Percentiles rank a stretch among this genome's conserved stretches.
phyloP scores from a whole-genome alignment of 2,888 invertebrate species.

The Rotaria socialis region DNA sequence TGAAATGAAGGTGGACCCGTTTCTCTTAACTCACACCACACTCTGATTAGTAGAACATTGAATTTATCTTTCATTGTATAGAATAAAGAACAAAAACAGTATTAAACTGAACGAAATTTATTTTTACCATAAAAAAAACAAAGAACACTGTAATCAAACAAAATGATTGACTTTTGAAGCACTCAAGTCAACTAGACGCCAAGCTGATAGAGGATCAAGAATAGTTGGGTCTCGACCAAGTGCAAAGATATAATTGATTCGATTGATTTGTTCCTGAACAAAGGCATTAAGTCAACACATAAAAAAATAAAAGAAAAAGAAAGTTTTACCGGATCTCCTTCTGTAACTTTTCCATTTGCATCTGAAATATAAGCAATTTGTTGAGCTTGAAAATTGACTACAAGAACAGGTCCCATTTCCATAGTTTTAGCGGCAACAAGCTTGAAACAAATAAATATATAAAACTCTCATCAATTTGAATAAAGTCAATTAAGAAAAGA shows the following conservation, averaged over 20 bases:
- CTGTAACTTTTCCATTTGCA: constrained; percentile 74
- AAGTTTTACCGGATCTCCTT: constrained; percentile 74
- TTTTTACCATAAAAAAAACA: neutral
- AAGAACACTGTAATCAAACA: neutral
- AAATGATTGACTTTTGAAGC: neutral
- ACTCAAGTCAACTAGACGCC: constrained; percentile 77
- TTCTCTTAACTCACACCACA: no score
- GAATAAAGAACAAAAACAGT: no score
- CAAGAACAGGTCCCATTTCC: constrained; percentile 95
- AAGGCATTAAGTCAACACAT: no score
- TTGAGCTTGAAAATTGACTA: constrained; percentile 90
- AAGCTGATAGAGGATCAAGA: constrained; percentile 86
- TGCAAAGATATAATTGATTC: constrained; percentile 94
- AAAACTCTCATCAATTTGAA: no score
- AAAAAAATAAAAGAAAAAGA: neutral
- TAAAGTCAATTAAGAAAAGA: no score
- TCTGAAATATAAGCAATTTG: constrained; percentile 90
- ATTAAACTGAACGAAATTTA: no score
- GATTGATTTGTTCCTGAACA: constrained; percentile 76
- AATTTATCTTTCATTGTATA: no score
- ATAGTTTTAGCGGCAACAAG: constrained; percentile 94
- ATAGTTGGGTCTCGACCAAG: constrained; percentile 89
- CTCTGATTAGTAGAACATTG: no score
- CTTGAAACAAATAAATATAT: constrained; percentile 51
- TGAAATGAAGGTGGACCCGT: no score